phyloP scores from a whole-genome alignment of 2,888 invertebrate species.

The Drosophila ochracea region DNA sequence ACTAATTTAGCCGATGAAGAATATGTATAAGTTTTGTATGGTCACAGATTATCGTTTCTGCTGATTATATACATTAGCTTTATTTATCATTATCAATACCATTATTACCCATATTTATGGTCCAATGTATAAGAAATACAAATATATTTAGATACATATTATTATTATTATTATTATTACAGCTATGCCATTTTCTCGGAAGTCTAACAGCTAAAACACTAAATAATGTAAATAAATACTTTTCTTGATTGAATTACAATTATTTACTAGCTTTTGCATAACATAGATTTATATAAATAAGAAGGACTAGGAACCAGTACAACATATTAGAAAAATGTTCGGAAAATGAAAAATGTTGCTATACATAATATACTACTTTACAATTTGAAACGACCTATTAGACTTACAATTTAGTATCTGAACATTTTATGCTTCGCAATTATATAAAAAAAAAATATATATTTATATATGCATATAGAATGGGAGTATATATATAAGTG shows the following conservation, averaged over 20 bases:
- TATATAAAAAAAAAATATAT: conserved; percentile 14
- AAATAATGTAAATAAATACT: conserved; percentile 74
- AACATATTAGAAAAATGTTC: conserved; percentile 53
- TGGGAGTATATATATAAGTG: conserved; percentile 10
- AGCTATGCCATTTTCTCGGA: conserved; percentile 70
- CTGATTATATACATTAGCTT: conserved; percentile 26
- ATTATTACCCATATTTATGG: conserved; percentile 9
- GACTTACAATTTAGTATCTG: conserved; percentile 19
- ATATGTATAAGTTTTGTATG: conserved; percentile 16
- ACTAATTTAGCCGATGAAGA: conserved; percentile 19
- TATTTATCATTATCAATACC: conserved; percentile 12
- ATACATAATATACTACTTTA: conserved; percentile 13
- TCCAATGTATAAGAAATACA: conserved; percentile 39
- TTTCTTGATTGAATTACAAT: conserved; percentile 52
- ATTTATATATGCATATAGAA: conserved; percentile 5
- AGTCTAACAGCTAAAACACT: conserved; percentile 54
- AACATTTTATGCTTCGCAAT: conserved; percentile 19
- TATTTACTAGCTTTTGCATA: conserved; percentile 65
- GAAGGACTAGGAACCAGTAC: conserved; percentile 79
- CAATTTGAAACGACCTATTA: conserved; percentile 16
- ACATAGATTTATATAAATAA: conserved; percentile 56
- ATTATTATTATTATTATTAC: conserved; percentile 36
- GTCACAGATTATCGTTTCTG: conserved; percentile 14
- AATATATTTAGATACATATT: conserved; percentile 39
- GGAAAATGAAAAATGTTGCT: conserved; percentile 23